These are phyloP conservation scores for Calephelis virginiensis DNA, from an alignment of 1,140 invertebrate genomes.

Conservation along the genomic window DNA sequence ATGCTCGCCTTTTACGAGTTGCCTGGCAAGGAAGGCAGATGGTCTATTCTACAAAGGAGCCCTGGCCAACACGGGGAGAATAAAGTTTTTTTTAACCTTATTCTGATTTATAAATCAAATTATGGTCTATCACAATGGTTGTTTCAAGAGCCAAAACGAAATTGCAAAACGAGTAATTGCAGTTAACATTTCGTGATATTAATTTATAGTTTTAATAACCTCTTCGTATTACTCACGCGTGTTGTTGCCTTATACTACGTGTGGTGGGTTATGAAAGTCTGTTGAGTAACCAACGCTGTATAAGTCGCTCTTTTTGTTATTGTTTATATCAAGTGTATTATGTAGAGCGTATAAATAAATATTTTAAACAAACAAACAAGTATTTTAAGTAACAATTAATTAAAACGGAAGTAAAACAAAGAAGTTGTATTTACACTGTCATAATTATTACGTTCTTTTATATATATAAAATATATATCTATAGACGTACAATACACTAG, in stretches of 20 bases:
- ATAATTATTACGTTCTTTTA: no score
- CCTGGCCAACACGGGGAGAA: no score
- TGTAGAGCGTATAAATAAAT: neutral
- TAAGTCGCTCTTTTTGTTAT: neutral
- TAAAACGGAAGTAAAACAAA: no score
- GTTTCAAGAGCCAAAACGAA: neutral
- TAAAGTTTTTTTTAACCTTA: no score
- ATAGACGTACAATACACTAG: no score
- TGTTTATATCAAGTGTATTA: neutral
- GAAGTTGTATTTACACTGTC: no score
- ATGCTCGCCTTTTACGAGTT: no score
- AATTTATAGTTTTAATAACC: slow-evolving; percentile 13
- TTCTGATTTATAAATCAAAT: neutral
- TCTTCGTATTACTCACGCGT: slow-evolving; percentile 13
- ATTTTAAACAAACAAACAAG: no score
- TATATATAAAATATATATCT: no score
- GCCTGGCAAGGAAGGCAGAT: no score
- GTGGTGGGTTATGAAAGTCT: neutral
- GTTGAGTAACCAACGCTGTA: neutral
- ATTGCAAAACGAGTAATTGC: slow-evolving; percentile 1
- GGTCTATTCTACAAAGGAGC: no score
- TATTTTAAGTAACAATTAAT: no score
- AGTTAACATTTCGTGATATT: slow-evolving; percentile 10
- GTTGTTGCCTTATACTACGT: slow-evolving; percentile 1
- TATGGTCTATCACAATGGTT: neutral